Percentiles rank a stretch among this genome's conserved stretches.
Evolutionary conservation across 2,113 vertebrate species (phyloP).

Genomic region (Montifringilla adamsi): DNA sequence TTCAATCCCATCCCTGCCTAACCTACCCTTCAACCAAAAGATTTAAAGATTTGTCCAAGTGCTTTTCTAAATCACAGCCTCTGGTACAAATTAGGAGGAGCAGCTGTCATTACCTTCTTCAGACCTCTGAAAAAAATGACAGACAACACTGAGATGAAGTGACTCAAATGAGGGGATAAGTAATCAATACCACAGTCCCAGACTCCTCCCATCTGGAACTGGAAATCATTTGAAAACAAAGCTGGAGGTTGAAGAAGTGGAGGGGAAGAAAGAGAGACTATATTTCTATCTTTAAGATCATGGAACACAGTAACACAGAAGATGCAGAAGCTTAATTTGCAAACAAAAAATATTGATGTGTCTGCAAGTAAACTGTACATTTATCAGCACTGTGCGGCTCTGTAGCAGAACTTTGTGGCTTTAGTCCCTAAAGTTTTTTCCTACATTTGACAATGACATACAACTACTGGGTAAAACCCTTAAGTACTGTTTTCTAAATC

Average conservation of each 20-base stretch:
- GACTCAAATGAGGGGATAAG: background rate
- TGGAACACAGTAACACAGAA: background rate
- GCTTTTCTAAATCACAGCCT: background rate
- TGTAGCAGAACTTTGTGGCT: background rate
- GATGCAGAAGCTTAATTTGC: background rate
- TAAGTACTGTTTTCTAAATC: slow-evolving; percentile 44
- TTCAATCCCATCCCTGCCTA: background rate
- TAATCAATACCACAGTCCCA: background rate
- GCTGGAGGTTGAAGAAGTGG: background rate
- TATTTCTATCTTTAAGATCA: background rate
- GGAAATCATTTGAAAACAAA: background rate
- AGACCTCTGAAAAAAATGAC: background rate
- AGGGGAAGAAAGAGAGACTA: background rate
- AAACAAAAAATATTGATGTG: slow-evolving; percentile 14
- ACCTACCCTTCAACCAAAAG: background rate
- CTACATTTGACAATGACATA: slow-evolving; percentile 49
- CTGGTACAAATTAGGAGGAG: background rate
- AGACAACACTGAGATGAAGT: background rate
- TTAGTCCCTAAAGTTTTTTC: background rate
- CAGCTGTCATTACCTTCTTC: background rate
- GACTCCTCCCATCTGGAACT: background rate
- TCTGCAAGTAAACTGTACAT: background rate
- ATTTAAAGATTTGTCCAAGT: background rate
- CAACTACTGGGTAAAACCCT: slow-evolving; percentile 15
- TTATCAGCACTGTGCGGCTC: background rate